A percentile compares a stretch with the other conserved stretches of the same genome.
Evolutionary conservation across 2,797 vertebrate species (phyloP).

Genomic region (Nyctibius grandis): DNA sequence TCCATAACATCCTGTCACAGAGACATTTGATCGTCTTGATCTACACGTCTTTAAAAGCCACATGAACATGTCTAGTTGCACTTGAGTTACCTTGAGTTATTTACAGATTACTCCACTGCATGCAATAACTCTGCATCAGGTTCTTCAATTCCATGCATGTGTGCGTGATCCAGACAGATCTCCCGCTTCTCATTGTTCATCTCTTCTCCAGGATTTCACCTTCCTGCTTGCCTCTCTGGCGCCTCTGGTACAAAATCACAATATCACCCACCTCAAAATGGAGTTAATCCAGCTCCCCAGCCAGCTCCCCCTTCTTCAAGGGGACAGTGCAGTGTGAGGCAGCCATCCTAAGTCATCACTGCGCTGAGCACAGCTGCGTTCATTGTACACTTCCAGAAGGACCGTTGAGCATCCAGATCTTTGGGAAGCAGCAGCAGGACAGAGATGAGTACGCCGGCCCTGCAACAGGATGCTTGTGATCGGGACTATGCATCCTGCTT

Average conservation of each 20-base stretch:
- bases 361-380: not conserved
- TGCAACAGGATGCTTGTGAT: not conserved
- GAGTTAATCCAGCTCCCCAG: not conserved
- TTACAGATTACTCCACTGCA: not conserved
- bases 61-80: not conserved
- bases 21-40: not conserved
- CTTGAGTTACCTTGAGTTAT: not conserved
- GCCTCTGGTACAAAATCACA: not conserved
- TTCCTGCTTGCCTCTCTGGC: not conserved
- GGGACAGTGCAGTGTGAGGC: too few species aligned
- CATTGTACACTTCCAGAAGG: not conserved
- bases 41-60: not conserved
- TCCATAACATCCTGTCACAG: not conserved
- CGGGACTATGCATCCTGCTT: not conserved
- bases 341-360: not conserved
- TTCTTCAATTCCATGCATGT: not conserved
- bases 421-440: not conserved
- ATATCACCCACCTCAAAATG: not conserved
- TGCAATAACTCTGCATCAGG: not conserved
- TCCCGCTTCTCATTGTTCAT: not conserved
- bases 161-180: not conserved
- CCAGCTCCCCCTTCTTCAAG: not conserved
- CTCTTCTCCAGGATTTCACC: not conserved
- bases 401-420: not conserved
- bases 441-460: not conserved